Base-by-base conservation (phyloP, 2,888 invertebrate species). In the Xiphydria camelus region DNA sequence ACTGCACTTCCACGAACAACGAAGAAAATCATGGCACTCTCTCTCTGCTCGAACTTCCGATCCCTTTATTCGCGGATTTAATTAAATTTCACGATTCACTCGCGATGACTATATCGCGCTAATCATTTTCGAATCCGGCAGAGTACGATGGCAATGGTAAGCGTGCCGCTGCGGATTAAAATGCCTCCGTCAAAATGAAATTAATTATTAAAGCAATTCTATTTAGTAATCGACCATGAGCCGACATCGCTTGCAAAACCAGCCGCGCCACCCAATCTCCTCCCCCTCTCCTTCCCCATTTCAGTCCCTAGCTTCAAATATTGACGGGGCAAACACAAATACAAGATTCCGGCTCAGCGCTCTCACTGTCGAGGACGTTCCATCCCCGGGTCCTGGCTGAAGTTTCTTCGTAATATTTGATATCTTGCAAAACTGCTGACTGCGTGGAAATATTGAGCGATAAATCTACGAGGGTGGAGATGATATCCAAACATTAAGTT, bases 401-500 rank as follows among this genome's bases (percentile, higher is more conserved):
- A 42, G 42, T 36, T 42, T n/a, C 29, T 26, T 7, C 14, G 36
- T 35, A 36, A 35, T 29, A 36, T 36, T 36, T 17, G 42, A 42
- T 19, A 36, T 42, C 35, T 42, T 36, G 6, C 6, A 25, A 36
- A 36, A 36, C 36, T 36, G 42, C 42, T 42, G 35, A 42, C 35
- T 26, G 18, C 20, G 26, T 20, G 26, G 20, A 26, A 36, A 42
- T 36, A 42, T 36, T 22, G 36, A 42, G 26, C 20, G 26, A 36
- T 36, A 42, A 36, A 42, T 42, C 19, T 31, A 17, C 26, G 9
- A 21, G 12, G 20, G 15, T 34, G 36, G 18, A 12, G 20, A n/a
- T 14, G 26, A 36, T 36, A 19, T 42, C 25, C 29, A 42, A 42
- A 42, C 42, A 36, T 42, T 36, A 36, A 19, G 42, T 42, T 42